Evolutionary conservation across 2,797 vertebrate genomes (phyloP).

Genomic region (Lophotriccus pileatus): DNA sequence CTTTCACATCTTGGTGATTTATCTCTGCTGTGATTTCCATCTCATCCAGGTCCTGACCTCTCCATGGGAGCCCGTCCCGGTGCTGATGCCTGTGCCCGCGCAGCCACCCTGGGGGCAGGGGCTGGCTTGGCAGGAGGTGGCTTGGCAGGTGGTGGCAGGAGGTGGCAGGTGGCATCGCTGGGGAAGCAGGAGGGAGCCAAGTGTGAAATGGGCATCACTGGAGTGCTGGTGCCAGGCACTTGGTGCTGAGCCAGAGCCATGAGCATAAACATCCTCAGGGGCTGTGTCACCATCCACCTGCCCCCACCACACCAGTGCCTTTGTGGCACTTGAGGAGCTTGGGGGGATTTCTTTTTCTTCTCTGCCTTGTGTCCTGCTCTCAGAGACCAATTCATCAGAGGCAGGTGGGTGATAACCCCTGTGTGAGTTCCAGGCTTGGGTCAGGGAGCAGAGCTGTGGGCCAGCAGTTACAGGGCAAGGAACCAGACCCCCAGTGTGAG

Average conservation of each 20-base stretch:
- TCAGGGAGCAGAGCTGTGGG: background rate
- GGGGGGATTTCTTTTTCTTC: background rate
- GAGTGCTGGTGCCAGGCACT: background rate
- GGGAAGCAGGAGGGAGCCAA: background rate
- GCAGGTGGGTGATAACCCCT: background rate
- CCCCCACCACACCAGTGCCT: fast-evolving
- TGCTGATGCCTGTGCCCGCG: fast-evolving
- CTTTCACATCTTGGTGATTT: background rate
- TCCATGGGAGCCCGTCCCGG: fast-evolving
- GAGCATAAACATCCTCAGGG: fast-evolving
- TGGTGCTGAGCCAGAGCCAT: background rate
- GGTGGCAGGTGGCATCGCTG: background rate
- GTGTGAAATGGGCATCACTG: background rate
- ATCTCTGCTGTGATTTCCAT: background rate
- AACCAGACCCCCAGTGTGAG: fast-evolving
- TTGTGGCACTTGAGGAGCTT: fast-evolving
- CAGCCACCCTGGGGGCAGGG: background rate
- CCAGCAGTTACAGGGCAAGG: background rate
- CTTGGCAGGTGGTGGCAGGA: background rate
- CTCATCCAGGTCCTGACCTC: background rate
- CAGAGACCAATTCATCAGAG: background rate
- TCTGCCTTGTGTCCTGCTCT: background rate
- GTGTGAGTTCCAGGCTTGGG: background rate
- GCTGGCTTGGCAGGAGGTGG: background rate
- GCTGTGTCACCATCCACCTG: background rate